Conservation (phyloP, 2,888 invertebrate species). For the Chymomyza caudatula region DNA sequence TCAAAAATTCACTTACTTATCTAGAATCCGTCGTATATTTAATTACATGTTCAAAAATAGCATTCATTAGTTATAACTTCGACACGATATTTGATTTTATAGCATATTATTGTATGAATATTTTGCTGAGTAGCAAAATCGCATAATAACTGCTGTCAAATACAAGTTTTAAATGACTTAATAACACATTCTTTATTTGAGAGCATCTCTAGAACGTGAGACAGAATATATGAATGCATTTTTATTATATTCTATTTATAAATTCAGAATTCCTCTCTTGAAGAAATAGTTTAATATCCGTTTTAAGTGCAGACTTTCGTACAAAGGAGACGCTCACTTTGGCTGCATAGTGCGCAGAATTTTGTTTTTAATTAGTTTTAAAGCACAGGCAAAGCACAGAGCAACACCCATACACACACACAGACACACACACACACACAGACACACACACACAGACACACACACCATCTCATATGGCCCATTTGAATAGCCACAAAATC, state of each 20-base stretch:
- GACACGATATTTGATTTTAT: too few relatives aligned
- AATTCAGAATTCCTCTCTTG: neutral
- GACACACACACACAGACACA: too few relatives aligned
- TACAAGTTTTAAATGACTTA: too few relatives aligned
- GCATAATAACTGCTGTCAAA: too few relatives aligned
- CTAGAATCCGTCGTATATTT: too few relatives aligned
- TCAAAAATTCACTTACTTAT: too few relatives aligned
- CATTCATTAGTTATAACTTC: too few relatives aligned
- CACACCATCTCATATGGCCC: too few relatives aligned
- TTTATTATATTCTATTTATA: neutral
- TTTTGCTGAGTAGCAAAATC: too few relatives aligned
- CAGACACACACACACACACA: neutral
- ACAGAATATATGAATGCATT: neutral
- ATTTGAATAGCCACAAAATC: neutral
- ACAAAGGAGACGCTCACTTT: neutral
- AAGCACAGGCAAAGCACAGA: neutral
- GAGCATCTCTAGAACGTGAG: neutral
- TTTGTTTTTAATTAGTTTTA: constrained; percentile 52
- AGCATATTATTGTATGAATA: neutral
- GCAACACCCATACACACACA: neutral
- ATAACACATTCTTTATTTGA: neutral
- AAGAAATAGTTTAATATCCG: neutral
- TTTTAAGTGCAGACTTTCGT: neutral
- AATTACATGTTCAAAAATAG: too few relatives aligned
- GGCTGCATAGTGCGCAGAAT: constrained; percentile 25